Evolutionary conservation across 1,140 invertebrate species (phyloP), one percentile per base, ranked within the genome.

Genomic region (Gonatopus flavifemur): DNA sequence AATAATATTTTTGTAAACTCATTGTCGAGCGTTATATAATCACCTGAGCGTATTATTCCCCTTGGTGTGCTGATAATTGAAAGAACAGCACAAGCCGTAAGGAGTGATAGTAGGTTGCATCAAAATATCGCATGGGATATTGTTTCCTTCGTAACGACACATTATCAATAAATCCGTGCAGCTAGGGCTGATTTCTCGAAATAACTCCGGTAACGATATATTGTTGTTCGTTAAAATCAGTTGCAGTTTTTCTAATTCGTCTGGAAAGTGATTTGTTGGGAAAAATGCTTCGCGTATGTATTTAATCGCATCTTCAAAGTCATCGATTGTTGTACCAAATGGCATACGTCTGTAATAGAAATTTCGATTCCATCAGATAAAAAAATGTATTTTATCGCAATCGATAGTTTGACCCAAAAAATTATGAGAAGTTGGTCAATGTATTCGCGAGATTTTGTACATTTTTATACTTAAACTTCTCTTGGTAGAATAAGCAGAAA

Each of bases 41-140:
- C n/a, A n/a, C n/a, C n/a, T n/a, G n/a, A n/a, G n/a, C n/a, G n/a
- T n/a, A n/a, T n/a, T n/a, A n/a, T n/a, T n/a, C n/a, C n/a, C n/a
- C n/a, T n/a, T n/a, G n/a, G n/a, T n/a, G 3, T 12, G 13, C 5
- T 18, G 50, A 19, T 53, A 54, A 35, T 63, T 62, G 16, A 67
- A 58, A 0, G 57, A 43, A n/a, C 60, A 60, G 21, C 59, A 65
- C 3, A 61, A 22, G 0, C 55, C 55, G 18, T 55, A 49, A 37
- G 36, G 19, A 7, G 62, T 56, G 30, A 44, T 10, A n/a, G 36
- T 44, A 2, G 41, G 28, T 3, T 38, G 20, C 12, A 64, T 38
- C 12, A 52, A 15, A 1, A 33, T 32, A 1, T 51, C 15, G 48
- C 63, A 65, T 3, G 51, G 19, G 6, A 35, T 33, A 12, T 31